Percentiles rank a stretch among this genome's conserved stretches.
These are phyloP conservation scores for Pinna nobilis DNA, from an alignment of 1,140 invertebrate species.

Conservation along the genomic window DNA sequence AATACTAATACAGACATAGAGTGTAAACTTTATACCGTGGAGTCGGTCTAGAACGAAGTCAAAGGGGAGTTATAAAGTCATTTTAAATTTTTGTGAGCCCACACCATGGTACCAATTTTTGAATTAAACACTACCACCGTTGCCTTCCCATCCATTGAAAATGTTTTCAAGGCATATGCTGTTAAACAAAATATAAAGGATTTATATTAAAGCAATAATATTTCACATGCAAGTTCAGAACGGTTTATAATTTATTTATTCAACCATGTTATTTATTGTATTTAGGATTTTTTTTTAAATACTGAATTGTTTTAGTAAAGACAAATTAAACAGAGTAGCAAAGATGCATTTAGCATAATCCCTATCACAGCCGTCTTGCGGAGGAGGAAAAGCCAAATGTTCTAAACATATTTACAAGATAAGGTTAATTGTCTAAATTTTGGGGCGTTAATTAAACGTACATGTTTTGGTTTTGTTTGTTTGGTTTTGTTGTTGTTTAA, in stretches of 20 bases:
- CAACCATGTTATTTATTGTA: no score
- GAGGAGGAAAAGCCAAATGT: neutral
- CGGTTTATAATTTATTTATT: no score
- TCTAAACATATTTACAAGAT: neutral
- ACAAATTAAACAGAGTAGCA: no score
- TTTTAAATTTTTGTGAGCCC: neutral
- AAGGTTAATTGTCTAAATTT: neutral
- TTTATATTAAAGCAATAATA: no score
- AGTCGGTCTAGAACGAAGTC: neutral
- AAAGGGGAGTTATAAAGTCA: neutral
- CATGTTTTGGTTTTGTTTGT: no score
- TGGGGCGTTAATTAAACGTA: neutral
- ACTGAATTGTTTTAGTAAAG: no score
- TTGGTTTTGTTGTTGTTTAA: no score
- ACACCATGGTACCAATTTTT: neutral
- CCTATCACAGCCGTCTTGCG: neutral
- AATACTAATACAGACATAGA: neutral
- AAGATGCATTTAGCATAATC: neutral
- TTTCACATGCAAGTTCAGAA: no score
- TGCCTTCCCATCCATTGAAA: neutral
- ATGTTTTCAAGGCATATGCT: neutral
- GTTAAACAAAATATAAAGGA: neutral
- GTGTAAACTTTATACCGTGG: neutral
- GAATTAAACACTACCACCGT: neutral
- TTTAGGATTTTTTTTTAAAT: no score